These are phyloP conservation scores for Diachasmimorpha longicaudata DNA, from an alignment of 1,140 invertebrate species.

Conservation along the genomic window DNA sequence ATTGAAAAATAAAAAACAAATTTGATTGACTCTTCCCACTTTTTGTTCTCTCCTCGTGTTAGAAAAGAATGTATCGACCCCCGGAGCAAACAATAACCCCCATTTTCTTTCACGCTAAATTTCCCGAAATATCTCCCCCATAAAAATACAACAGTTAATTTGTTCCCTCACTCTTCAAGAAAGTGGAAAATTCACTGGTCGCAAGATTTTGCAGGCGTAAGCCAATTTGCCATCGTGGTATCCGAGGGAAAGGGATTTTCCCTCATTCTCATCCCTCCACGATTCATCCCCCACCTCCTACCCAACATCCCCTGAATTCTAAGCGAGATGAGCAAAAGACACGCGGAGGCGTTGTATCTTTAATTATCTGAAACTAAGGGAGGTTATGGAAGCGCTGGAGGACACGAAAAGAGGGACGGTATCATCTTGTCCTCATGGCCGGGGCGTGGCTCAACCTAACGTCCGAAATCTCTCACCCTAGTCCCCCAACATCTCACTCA, in stretches of 20 bases:
- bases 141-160: neutral
- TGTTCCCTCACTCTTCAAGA: neutral
- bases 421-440: conserved; percentile 49
- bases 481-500: conserved; percentile 13
- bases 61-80: too few relatives aligned
- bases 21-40: too few relatives aligned
- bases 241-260: neutral
- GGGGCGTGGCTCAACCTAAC: conserved; percentile 46
- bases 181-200: conserved; percentile 25
- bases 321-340: neutral
- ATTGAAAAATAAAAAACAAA: too few relatives aligned
- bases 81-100: too few relatives aligned
- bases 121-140: conserved; percentile 22
- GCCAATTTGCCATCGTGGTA: conserved; percentile 43
- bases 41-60: too few relatives aligned
- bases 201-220: conserved; percentile 50
- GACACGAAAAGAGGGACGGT: conserved; percentile 35
- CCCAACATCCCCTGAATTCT: too few relatives aligned
- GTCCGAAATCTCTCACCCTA: conserved; percentile 35
- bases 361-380: conserved; percentile 47
- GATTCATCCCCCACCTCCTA: neutral
- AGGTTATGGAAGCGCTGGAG: conserved; percentile 30
- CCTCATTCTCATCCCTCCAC: neutral
- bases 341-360: conserved; percentile 48
- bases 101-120: conserved; percentile 29